Percentiles rank a stretch among this genome's conserved stretches.
Evolutionary conservation across 2,888 invertebrate species (phyloP).

Genomic region (Chironomus tentans): DNA sequence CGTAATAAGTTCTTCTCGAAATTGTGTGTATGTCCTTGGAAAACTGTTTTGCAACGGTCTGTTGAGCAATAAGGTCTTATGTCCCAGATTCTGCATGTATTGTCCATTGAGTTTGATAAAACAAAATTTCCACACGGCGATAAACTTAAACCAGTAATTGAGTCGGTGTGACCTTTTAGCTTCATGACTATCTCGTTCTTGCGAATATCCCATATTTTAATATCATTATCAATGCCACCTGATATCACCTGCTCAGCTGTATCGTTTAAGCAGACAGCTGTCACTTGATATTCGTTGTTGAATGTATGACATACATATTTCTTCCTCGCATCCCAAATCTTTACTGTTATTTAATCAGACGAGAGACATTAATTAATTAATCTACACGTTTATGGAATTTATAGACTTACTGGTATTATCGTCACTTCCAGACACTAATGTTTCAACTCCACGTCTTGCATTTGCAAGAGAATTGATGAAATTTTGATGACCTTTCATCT

Average conservation of each 20-base stretch:
- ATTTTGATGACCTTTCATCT: slow-evolving; percentile 72
- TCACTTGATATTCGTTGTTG: slow-evolving; percentile 67
- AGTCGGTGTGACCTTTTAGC: slow-evolving; percentile 90
- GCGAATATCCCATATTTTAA: slow-evolving; percentile 96
- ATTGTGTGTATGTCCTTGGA: slow-evolving; percentile 92
- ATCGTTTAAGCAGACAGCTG: slow-evolving; percentile 87
- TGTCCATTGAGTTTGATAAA: slow-evolving; percentile 95
- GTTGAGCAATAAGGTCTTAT: slow-evolving; percentile 88
- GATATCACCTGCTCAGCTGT: slow-evolving; percentile 91
- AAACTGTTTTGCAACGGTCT: slow-evolving; percentile 86
- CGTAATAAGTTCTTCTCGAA: slow-evolving; percentile 93
- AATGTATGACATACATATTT: slow-evolving; percentile 65
- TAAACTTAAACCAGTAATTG: slow-evolving; percentile 80
- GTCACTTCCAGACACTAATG: slow-evolving; percentile 89
- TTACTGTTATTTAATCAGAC: slow-evolving; percentile 41
- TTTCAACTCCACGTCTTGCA: slow-evolving; percentile 72
- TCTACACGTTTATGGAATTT: not conserved
- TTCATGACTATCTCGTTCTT: slow-evolving; percentile 76
- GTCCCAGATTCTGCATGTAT: slow-evolving; percentile 92
- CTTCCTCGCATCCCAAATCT: slow-evolving; percentile 88
- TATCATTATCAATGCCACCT: slow-evolving; percentile 93
- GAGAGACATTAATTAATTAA: not conserved
- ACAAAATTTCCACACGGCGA: slow-evolving; percentile 83
- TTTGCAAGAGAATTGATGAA: slow-evolving; percentile 67
- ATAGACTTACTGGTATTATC: slow-evolving; percentile 59